A percentile compares a stretch with the other conserved stretches of the same genome.
These are phyloP conservation scores for Nymphalis c-album DNA, from an alignment of 2,888 invertebrate genomes.

Conservation along the genomic window DNA sequence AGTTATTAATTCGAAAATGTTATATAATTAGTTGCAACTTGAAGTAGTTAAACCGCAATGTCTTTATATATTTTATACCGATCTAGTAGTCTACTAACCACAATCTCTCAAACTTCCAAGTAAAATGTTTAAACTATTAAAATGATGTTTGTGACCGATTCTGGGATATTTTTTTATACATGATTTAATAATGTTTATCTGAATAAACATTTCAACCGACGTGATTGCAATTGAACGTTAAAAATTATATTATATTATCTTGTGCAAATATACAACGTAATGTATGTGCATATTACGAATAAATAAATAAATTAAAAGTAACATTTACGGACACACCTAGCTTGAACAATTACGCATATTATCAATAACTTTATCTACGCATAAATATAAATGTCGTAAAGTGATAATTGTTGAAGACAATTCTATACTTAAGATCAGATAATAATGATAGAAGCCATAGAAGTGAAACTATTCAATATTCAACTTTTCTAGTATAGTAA, in stretches of 20 bases:
- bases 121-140: slow-evolving; percentile 12
- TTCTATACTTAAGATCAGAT: too few species aligned
- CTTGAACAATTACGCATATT: slow-evolving; percentile 25
- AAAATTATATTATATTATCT: slow-evolving; percentile 8
- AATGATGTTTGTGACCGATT: background rate
- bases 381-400: slow-evolving; percentile 17
- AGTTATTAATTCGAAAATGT: slow-evolving; percentile 8
- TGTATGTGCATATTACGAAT: slow-evolving; percentile 27
- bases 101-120: background rate
- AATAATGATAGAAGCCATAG: too few species aligned
- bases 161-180: background rate
- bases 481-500: too few species aligned
- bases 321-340: slow-evolving; percentile 29
- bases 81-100: background rate
- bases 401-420: too few species aligned
- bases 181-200: slow-evolving; percentile 9
- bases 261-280: slow-evolving; percentile 6
- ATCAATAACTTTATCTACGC: slow-evolving; percentile 16
- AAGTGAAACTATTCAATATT: too few species aligned
- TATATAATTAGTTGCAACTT: slow-evolving; percentile 1
- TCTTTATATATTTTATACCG: background rate
- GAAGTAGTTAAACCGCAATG: background rate
- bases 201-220: slow-evolving; percentile 5
- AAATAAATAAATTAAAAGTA: slow-evolving; percentile 34
- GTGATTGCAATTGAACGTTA: slow-evolving; percentile 8